Evolutionary conservation across 2,113 vertebrate genomes (phyloP), one percentile per base, ranked within the genome.

Genomic region (Plotosus lineatus): DNA sequence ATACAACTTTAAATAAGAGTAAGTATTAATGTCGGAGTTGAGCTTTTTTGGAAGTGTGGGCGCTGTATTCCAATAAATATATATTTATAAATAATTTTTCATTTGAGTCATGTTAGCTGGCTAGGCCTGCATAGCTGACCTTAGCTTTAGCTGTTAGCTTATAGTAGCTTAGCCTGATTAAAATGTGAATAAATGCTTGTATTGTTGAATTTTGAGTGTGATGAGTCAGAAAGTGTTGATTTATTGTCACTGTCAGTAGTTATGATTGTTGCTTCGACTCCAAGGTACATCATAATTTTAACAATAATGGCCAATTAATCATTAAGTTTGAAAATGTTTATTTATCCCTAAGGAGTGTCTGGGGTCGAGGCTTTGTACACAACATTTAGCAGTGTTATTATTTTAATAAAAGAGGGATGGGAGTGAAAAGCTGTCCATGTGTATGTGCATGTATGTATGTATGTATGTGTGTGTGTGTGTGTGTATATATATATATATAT

Each of bases 61-160:
- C n/a, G n/a, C n/a, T n/a, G n/a, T n/a, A n/a, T n/a, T n/a, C n/a
- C n/a, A n/a, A n/a, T n/a, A n/a, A n/a, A n/a, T n/a, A n/a, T n/a
- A 44, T 23, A 6, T 19, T 15, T 79, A 3, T 36, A 9, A 0
- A 44, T 2, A 0, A n/a, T n/a, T 3, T 11, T 21, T 6, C 28
- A 81, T 63, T 40, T 4, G 51, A n/a, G n/a, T 10, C 3, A 6
- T 5, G 4, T 4, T 3, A 56, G 60, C 50, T 72, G 82, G 82
- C 23, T 81, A 33, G 77, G 61, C 6, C 77, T 79, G 53, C 11
- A 61, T 42, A 55, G 6, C 82, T 93, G 91, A 92, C 92, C 92
- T 92, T 92, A 88, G 86, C 85, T 80, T 86, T 1, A 21, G 17
- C 12, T 8, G 17, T 26, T 69, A 69, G 40, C 40, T 9, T 69